Percentiles rank a stretch among this genome's conserved stretches.
These are phyloP conservation scores for Artemia sinica DNA, from an alignment of 2,888 invertebrate species.

Conservation along the genomic window DNA sequence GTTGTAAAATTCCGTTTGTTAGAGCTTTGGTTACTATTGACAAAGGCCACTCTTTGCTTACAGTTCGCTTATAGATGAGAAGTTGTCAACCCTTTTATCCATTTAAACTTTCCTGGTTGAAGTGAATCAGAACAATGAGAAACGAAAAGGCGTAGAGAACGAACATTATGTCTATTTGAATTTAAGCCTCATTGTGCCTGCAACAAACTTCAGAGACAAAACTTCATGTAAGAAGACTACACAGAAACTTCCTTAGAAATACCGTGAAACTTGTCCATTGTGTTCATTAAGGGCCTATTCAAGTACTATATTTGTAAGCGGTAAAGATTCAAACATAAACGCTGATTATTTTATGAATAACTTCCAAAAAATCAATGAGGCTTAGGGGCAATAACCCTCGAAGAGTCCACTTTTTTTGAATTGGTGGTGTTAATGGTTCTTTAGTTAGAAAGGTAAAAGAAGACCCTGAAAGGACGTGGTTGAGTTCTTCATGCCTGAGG, in stretches of 20 bases:
- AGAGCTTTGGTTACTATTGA: too few species aligned
- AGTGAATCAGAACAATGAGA: background rate
- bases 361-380: too few species aligned
- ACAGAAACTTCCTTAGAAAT: background rate
- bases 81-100: background rate
- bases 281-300: conserved; percentile 4
- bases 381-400: too few species aligned
- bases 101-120: background rate
- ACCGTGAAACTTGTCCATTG: conserved; percentile 1
- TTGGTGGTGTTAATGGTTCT: too few species aligned
- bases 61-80: background rate
- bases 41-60: too few species aligned
- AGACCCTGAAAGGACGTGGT: too few species aligned
- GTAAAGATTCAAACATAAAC: too few species aligned
- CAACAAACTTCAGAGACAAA: conserved; percentile 3
- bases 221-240: background rate
- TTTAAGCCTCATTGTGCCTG: conserved; percentile 13
- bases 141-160: background rate
- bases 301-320: background rate
- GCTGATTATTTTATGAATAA: too few species aligned
- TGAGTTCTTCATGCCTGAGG: too few species aligned
- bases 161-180: conserved; percentile 14
- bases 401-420: too few species aligned
- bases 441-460: too few species aligned
- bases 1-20: too few species aligned